phyloP scores from a whole-genome alignment of 2,113 vertebrate species.

The Cryptoleucopteryx plumbea region DNA sequence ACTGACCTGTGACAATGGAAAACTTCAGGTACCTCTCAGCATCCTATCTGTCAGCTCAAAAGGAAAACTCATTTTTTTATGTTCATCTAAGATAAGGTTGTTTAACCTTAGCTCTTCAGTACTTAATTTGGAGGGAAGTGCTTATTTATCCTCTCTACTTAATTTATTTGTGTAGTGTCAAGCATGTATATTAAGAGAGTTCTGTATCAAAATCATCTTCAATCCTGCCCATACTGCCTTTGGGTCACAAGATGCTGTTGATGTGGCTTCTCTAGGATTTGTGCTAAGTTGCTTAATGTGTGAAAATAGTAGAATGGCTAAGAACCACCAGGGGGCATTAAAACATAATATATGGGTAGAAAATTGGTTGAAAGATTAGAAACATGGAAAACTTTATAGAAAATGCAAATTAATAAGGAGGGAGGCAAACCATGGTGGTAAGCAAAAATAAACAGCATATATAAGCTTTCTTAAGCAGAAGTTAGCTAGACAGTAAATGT shows the following conservation, averaged over 20 bases:
- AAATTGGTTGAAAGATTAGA: not conserved
- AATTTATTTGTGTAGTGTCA: not conserved
- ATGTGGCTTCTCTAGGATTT: not conserved
- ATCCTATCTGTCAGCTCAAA: not conserved
- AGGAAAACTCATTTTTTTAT: not conserved
- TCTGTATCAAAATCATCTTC: not conserved
- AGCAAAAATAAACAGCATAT: not conserved
- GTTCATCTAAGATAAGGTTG: not conserved
- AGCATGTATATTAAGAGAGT: not conserved
- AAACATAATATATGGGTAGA: not conserved
- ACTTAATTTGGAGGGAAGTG: not conserved
- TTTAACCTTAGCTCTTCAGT: not conserved
- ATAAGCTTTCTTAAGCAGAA: not conserved
- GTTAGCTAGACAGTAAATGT: not conserved
- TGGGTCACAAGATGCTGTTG: not conserved
- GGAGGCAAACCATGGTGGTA: not conserved
- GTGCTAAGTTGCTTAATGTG: not conserved
- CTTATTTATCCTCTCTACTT: not conserved
- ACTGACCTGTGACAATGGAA: constrained; percentile 70
- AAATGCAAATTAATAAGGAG: not conserved
- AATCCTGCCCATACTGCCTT: not conserved
- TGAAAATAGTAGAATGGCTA: not conserved
- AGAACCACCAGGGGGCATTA: not conserved
- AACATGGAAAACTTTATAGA: not conserved
- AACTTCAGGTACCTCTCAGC: constrained; percentile 60